Percentiles rank a stretch among this genome's conserved stretches.
phyloP scores from a whole-genome alignment of 1,140 invertebrate genomes.

The Heliothis subflexa region DNA sequence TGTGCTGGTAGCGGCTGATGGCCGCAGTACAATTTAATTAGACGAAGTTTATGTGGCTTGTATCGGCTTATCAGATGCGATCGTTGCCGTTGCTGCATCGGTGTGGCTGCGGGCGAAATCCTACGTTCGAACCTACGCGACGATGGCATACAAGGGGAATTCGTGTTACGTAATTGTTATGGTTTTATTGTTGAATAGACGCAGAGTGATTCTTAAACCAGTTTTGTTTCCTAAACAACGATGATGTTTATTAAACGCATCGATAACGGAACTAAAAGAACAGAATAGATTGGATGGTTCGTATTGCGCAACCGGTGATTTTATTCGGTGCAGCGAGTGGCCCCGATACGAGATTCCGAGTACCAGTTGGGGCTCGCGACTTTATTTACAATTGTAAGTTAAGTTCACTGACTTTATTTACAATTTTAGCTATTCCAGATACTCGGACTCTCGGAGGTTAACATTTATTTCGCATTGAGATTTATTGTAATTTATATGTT shows the following conservation, averaged over 20 bases:
- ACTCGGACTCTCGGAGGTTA: constrained; percentile 8
- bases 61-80: constrained; percentile 64
- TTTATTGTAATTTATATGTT: constrained; percentile 10
- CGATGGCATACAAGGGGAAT: constrained; percentile 36
- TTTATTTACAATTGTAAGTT: constrained; percentile 54
- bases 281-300: constrained; percentile 60
- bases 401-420: constrained; percentile 60
- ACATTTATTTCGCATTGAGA: constrained; percentile 33
- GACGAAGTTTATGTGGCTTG: constrained; percentile 74
- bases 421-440: constrained; percentile 45
- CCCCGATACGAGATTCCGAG: constrained; percentile 55
- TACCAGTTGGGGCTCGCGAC: constrained; percentile 56
- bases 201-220: constrained; percentile 51
- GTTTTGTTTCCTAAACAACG: constrained; percentile 62
- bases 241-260: constrained; percentile 57
- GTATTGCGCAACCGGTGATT: constrained; percentile 62
- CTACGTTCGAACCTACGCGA: constrained; percentile 55
- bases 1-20: constrained; percentile 63
- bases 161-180: constrained; percentile 57
- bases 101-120: constrained; percentile 48
- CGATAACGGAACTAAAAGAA: constrained; percentile 63
- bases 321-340: constrained; percentile 57
- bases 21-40: constrained; percentile 79
- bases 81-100: constrained; percentile 52
- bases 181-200: constrained; percentile 48